Base-by-base conservation (phyloP, 1,140 invertebrate genomes). In the Battus philenor region DNA sequence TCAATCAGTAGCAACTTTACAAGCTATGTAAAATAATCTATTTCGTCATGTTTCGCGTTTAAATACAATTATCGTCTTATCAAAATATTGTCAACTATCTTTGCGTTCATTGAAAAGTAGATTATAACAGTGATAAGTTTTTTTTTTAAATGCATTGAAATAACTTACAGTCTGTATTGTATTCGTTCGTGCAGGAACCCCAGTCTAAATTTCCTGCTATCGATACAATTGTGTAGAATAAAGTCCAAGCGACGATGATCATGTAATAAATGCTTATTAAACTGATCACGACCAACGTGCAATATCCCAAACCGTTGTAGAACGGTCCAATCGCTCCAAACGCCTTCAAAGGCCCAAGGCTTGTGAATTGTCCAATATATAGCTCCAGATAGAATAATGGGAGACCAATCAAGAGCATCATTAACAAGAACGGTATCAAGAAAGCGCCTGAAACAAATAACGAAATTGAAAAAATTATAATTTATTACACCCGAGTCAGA, bases 181-280 rank as follows among this genome's bases (percentile, higher is more conserved):
- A 95, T 1, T 86, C 85, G 57, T 95, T 93, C 20, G 90, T 54
- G 47, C 78, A 84, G 0, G 73, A 74, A 12, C 78, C 91, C 93
- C 94, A 96, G 4, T 89, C 90, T 12, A 95, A 82, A 1, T 88
- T 85, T 0, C 87, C 86, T 7, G 80, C 87, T 55, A 95, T 91
- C 0, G 93, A 94, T 5, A 90, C 87, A 43, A 93, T 90, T 0
- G 93, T 89, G 62, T 95, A 95, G 66, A 92, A 93, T 15, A 94
- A 60, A 0, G 91, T 91, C 93, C 93, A 95, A 0, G 92, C 88
- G 0, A 95, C 90, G 30, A 96, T 93, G 3, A 95, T 89, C 87
- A 94, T 94, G 71, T 95, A 96, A 67, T 95, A 96, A 4, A 94
- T 90, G 31, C 93, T 93, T 15, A 96, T 89, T 57, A 94, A 88